Evolutionary conservation across 2,113 vertebrate genomes (phyloP), one percentile per base, ranked within the genome.

Genomic region (Micronisus gabar): DNA sequence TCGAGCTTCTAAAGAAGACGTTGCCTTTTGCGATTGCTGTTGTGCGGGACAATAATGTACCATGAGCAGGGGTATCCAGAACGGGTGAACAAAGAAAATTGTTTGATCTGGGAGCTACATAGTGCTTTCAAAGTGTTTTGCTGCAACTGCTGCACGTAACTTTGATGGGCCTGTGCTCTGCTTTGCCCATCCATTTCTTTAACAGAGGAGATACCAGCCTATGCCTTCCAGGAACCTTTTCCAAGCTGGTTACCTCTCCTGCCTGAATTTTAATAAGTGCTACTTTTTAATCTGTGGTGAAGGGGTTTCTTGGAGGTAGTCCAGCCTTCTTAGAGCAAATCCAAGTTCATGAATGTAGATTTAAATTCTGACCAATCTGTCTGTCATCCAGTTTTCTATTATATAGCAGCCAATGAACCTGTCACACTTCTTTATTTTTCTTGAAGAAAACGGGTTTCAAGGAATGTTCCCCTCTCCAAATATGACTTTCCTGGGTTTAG

Each of bases 271-370:
- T 38, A 81, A 10, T 61, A 25, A 8, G 11, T 45, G 55, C 72
- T 68, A 41, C 45, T 34, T n/a, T 68, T 56, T 55, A 59, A n/a
- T 65, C 47, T 2, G 1, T 20, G 34, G 3, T 62, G 90, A 43
- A 38, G 63, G 89, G 65, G 15, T 73, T 91, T 91, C 53, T 83
- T 95, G 93, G 96, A 93, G 71, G 13, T 21, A 38, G 15, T 81
- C 82, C 95, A 94, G 32, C 72, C 63, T 71, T 62, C 72, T 47
- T 81, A 85, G 59, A 55, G 63, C 63, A 81, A 73, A 70, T 78
- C 75, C 82, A 74, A 40, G 59, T 38, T 67, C 36, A 45, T 25
- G 9, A 76, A 80, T 58, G 41, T 76, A 38, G 47, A 29, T 88
- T 78, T 67, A n/a, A 86, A 92, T 81, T 81, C 92, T 67, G 70